A percentile compares a stretch with the other conserved stretches of the same genome.
Evolutionary conservation across 2,113 vertebrate genomes (phyloP).

Genomic region (Acanthisitta chloris): DNA sequence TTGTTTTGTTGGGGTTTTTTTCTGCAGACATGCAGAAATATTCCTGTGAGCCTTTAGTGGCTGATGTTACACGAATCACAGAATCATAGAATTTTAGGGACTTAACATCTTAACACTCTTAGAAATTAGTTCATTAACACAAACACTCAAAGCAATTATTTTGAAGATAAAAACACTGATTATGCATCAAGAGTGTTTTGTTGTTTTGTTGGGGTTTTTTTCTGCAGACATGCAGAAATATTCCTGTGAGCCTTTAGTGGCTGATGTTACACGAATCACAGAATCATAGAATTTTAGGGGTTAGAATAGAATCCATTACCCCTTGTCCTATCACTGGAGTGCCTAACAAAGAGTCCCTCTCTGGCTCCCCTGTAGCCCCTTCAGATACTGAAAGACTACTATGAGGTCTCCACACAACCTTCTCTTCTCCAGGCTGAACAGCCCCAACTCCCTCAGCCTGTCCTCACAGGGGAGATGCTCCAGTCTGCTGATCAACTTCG

Average conservation of each 20-base stretch:
- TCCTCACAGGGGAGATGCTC: too few species aligned
- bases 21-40: neutral
- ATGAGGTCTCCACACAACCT: too few species aligned
- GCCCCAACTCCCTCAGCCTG: too few species aligned
- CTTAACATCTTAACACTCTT: neutral
- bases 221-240: neutral
- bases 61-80: neutral
- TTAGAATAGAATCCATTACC: too few species aligned
- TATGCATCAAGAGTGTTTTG: neutral
- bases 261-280: neutral
- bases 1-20: neutral
- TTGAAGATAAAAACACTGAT: neutral
- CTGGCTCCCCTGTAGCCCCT: too few species aligned
- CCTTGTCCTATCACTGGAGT: too few species aligned
- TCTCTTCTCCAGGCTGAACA: too few species aligned
- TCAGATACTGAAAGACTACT: too few species aligned
- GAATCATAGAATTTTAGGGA: too few species aligned
- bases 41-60: neutral
- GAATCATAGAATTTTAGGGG: too few species aligned
- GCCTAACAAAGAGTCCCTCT: too few species aligned
- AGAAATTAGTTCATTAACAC: neutral
- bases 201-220: neutral
- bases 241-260: neutral
- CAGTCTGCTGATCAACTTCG: too few species aligned
- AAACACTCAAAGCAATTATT: neutral